phyloP scores from a whole-genome alignment of 2,797 vertebrate genomes.

The Sebastes goodei region DNA sequence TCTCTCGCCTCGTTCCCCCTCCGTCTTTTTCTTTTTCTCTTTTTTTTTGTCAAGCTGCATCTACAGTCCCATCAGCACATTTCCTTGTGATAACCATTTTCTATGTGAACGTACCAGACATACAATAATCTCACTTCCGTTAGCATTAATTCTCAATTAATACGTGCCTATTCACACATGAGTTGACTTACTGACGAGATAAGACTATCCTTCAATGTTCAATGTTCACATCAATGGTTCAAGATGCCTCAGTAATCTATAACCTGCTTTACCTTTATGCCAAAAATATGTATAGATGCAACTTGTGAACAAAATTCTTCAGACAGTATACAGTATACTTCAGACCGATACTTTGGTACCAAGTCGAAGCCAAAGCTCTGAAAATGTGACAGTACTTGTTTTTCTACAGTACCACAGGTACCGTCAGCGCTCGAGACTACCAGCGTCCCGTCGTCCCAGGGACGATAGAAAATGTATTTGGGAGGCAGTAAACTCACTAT shows the following conservation, averaged over 20 bases:
- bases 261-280: background rate
- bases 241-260: background rate
- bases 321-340: background rate
- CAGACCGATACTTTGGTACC: no score
- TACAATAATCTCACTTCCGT: background rate
- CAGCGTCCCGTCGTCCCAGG: no score
- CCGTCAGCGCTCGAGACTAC: no score
- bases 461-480: no score
- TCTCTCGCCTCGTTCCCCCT: conserved; percentile 8
- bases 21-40: background rate
- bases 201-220: background rate
- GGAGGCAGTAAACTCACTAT: no score
- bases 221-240: background rate
- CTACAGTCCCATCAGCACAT: background rate
- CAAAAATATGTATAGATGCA: background rate
- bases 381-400: no score
- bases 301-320: background rate
- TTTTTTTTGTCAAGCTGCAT: conserved; percentile 1
- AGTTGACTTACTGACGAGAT: background rate
- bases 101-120: background rate
- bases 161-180: background rate
- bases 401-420: no score
- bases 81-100: background rate
- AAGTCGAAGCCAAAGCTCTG: no score
- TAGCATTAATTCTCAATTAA: background rate